A percentile compares a stretch with the other conserved stretches of the same genome.
Evolutionary conservation across 2,113 vertebrate genomes (phyloP).

Genomic region (Menura novaehollandiae): DNA sequence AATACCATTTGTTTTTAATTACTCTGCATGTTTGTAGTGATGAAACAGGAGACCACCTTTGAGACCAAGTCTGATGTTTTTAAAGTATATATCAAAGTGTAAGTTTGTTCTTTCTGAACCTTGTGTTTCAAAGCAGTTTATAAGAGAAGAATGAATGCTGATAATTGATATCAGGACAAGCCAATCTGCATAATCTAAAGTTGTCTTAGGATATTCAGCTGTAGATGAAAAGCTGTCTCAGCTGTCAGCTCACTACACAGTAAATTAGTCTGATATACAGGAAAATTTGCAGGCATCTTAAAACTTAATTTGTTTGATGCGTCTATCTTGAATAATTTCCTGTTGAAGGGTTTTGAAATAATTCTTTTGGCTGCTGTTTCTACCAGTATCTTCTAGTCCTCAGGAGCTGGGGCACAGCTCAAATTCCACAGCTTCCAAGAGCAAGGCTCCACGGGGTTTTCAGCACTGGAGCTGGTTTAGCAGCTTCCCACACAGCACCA

Average conservation of each 20-base stretch:
- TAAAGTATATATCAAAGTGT: not conserved
- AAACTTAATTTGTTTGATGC: not conserved
- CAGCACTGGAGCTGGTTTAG: not conserved
- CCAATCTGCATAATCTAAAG: not conserved
- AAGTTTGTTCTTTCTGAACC: not conserved
- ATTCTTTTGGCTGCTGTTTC: not conserved
- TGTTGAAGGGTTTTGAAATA: not conserved
- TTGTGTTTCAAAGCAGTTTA: not conserved
- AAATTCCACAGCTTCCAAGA: not conserved
- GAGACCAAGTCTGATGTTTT: constrained; percentile 15
- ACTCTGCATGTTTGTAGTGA: not conserved
- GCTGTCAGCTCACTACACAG: not conserved
- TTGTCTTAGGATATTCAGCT: not conserved
- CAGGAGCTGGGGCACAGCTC: fast-evolving
- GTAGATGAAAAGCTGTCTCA: not conserved
- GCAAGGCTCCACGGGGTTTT: fast-evolving
- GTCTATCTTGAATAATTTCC: not conserved
- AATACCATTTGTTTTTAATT: constrained; percentile 55
- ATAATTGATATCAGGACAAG: not conserved
- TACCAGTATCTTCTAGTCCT: not conserved
- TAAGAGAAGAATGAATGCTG: not conserved
- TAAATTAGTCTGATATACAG: not conserved
- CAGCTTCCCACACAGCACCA: not conserved
- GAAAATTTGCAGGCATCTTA: not conserved
- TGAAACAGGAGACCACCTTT: constrained; percentile 36